These are phyloP conservation scores for Sesamia nonagrioides DNA, from an alignment of 1,140 invertebrate genomes.

Conservation along the genomic window DNA sequence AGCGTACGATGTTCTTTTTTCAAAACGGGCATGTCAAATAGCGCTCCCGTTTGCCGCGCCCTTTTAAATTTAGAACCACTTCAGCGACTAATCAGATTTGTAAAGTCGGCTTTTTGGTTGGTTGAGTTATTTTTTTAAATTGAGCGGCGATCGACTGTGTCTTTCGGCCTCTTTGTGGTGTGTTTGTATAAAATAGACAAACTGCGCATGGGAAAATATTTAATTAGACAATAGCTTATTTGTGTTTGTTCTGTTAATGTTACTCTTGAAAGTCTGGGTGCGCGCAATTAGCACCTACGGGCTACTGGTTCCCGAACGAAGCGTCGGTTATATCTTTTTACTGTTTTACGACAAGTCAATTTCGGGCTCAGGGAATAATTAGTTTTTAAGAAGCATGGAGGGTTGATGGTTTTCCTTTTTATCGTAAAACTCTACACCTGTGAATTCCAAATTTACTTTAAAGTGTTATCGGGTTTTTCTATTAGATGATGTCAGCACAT, in stretches of 20 bases:
- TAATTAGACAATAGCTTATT: slow-evolving; percentile 87
- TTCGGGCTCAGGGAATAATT: slow-evolving; percentile 65
- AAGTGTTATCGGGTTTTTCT: too few species aligned
- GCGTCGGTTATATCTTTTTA: slow-evolving; percentile 50
- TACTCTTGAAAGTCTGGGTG: slow-evolving; percentile 78
- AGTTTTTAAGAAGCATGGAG: slow-evolving; percentile 51
- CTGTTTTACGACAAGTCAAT: slow-evolving; percentile 79
- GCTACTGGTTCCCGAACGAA: slow-evolving; percentile 67
- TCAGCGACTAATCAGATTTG: slow-evolving; percentile 83
- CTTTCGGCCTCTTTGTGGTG: slow-evolving; percentile 73
- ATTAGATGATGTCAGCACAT: too few species aligned
- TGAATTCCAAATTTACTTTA: background rate
- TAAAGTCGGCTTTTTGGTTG: slow-evolving; percentile 78
- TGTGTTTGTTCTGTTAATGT: slow-evolving; percentile 86
- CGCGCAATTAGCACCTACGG: slow-evolving; percentile 80
- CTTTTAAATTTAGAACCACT: slow-evolving; percentile 86
- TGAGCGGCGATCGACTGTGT: slow-evolving; percentile 62
- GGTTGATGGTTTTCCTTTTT: background rate
- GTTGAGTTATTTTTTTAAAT: slow-evolving; percentile 61
- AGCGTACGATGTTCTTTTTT: slow-evolving; percentile 70
- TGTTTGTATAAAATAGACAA: slow-evolving; percentile 64
- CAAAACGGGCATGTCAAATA: slow-evolving; percentile 78
- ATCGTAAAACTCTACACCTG: background rate
- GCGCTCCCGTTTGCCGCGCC: slow-evolving; percentile 60
- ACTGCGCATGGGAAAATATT: slow-evolving; percentile 83